Percentiles rank a stretch among this genome's conserved stretches.
Conservation (phyloP, 92 coral and sea anemone species). For the Metridium senile region DNA sequence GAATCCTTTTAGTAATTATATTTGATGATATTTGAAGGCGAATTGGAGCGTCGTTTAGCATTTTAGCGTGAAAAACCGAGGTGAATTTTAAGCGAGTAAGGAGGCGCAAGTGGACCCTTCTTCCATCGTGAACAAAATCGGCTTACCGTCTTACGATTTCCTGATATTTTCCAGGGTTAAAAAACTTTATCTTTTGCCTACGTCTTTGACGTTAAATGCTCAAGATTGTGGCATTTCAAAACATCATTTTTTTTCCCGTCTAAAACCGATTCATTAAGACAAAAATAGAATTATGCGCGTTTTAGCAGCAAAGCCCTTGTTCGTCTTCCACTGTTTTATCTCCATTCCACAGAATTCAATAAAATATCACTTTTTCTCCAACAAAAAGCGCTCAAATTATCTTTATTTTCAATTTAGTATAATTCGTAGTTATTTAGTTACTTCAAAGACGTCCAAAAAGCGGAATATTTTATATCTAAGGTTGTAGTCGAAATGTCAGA, state of each 20-base stretch:
- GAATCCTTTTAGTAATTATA: neutral
- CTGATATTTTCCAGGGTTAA: slow-evolving; percentile 25
- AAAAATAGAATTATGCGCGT: no score
- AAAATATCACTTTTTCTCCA: neutral
- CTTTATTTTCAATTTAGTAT: neutral
- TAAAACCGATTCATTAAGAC: neutral
- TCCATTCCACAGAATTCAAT: neutral
- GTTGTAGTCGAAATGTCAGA: neutral
- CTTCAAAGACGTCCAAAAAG: neutral
- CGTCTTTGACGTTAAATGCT: slow-evolving; percentile 27
- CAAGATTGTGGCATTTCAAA: neutral
- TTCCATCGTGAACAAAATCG: slow-evolving; percentile 39
- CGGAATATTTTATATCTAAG: neutral
- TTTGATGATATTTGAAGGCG: neutral
- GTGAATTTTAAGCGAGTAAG: neutral
- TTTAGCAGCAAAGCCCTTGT: no score
- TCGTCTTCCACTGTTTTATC: no score
- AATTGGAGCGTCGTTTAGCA: neutral
- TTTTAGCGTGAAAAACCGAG: neutral
- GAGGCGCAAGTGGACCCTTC: neutral
- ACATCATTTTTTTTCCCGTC: neutral
- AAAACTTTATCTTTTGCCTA: slow-evolving; percentile 19
- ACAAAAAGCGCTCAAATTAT: neutral
- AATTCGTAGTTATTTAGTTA: neutral
- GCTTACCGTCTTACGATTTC: slow-evolving; percentile 39